These are phyloP conservation scores for Geotrypetes seraphini DNA, from an alignment of 2,797 vertebrate species.

Conservation along the genomic window DNA sequence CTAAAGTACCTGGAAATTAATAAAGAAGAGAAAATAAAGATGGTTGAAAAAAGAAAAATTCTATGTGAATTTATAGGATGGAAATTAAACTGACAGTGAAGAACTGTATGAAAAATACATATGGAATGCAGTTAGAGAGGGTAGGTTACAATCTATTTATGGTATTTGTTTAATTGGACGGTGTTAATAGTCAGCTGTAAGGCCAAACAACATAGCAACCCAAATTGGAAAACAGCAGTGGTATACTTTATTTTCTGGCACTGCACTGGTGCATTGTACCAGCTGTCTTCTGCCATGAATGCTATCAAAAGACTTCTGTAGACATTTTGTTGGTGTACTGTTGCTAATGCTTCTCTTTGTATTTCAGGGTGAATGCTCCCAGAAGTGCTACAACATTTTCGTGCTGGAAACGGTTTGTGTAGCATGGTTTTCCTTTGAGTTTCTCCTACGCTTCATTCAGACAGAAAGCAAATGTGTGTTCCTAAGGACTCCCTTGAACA, in stretches of 20 bases:
- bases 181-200: no score
- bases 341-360: background rate
- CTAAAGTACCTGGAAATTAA: no score
- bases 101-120: no score
- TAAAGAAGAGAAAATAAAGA: no score
- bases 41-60: no score
- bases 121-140: no score
- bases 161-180: no score
- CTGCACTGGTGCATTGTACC: background rate
- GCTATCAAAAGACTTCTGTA: background rate
- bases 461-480: conserved; percentile 84
- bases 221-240: no score
- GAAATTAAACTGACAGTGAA: no score
- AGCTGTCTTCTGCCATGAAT: background rate
- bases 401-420: conserved; percentile 91
- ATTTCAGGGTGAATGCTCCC: conserved; percentile 83
- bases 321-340: background rate
- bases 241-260: background rate
- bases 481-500: conserved; percentile 83
- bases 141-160: no score
- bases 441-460: conserved; percentile 87
- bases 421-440: conserved; percentile 94
- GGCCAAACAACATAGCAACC: no score
- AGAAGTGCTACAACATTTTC: conserved; percentile 81
- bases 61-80: no score